Base-by-base conservation (phyloP, 2,113 vertebrate species). In the Zapornia atra region DNA sequence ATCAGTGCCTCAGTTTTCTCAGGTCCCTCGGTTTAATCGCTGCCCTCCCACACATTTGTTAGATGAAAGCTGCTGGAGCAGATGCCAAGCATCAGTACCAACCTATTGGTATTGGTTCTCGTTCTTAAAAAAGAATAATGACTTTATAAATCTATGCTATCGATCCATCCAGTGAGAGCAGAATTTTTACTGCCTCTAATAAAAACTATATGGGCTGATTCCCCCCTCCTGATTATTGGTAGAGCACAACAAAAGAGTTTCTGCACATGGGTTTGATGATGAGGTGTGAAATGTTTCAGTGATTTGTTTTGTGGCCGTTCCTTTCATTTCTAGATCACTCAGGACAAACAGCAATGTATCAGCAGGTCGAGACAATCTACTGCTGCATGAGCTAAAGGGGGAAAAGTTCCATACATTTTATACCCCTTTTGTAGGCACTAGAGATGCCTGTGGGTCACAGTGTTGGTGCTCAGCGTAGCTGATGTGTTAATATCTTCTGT, bases 281-380 rank as follows among this genome's bases (percentile, higher is more conserved):
- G 94, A 87, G 94, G 94, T 96, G 96, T 91, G 91, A 96, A 95
- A 94, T 96, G 95, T 94, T 94, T 96, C 96, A 95, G 92, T 92
- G 95, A 95, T 97, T 96, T 89, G 96, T 96, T 97, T 96, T 87
- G 93, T 91, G 96, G 34, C 88, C 79, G 91, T 96, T 97, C 96
- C 88, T 95, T 96, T 94, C 96, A 95, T 96, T 96, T 96, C 95
- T 96, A 95, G 96, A 94, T 96, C 88, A 34, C 77, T 96, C 96
- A 90, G 88, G 96, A 95, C 93, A 94, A 94, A 94, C 94, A 94
- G 94, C 86, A 82, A 92, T 90, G 96, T 96, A 96, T 94, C 95
- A 96, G 96, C 95, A 94, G 91, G 91, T 93, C 12, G 53, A 93
- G 83, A 86, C 96, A 89, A 92, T 96, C 93, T 93, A 65, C 96